Conservation (phyloP, 1,140 invertebrate species). For the Aphelenchoides besseyi region DNA sequence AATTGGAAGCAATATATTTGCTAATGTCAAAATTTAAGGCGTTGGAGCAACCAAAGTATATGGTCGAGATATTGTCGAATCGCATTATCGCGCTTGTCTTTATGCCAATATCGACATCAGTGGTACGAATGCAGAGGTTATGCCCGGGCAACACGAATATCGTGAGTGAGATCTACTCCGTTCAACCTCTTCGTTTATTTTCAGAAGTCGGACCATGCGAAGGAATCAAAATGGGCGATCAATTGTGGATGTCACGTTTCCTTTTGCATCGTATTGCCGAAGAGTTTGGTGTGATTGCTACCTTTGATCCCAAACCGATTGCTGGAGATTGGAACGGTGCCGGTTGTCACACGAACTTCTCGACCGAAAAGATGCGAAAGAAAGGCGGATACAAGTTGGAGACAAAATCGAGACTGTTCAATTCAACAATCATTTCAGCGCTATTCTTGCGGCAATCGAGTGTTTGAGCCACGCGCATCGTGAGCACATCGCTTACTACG, state of each 20-base stretch:
- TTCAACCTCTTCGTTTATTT: background rate
- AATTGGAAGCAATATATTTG: conserved; percentile 70
- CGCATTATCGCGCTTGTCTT: conserved; percentile 74
- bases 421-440: conserved; percentile 29
- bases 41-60: conserved; percentile 82
- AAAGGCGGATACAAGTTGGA: conserved; percentile 74
- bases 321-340: conserved; percentile 80
- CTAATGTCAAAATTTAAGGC: too few relatives aligned
- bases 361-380: conserved; percentile 79
- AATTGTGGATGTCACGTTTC: conserved; percentile 84
- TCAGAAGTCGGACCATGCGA: conserved; percentile 69
- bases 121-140: conserved; percentile 89
- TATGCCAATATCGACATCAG: conserved; percentile 84
- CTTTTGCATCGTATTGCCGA: conserved; percentile 82
- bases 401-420: too few relatives aligned
- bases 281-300: conserved; percentile 83
- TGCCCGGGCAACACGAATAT: conserved; percentile 72
- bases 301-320: conserved; percentile 82
- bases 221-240: conserved; percentile 79
- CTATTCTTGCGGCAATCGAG: conserved; percentile 68
- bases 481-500: conserved; percentile 83
- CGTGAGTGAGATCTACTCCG: background rate
- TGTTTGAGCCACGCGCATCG: conserved; percentile 77
- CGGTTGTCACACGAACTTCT: conserved; percentile 83
- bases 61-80: conserved; percentile 86